These are phyloP conservation scores for Orchesella cincta DNA, from an alignment of 1,140 invertebrate species.

Conservation along the genomic window DNA sequence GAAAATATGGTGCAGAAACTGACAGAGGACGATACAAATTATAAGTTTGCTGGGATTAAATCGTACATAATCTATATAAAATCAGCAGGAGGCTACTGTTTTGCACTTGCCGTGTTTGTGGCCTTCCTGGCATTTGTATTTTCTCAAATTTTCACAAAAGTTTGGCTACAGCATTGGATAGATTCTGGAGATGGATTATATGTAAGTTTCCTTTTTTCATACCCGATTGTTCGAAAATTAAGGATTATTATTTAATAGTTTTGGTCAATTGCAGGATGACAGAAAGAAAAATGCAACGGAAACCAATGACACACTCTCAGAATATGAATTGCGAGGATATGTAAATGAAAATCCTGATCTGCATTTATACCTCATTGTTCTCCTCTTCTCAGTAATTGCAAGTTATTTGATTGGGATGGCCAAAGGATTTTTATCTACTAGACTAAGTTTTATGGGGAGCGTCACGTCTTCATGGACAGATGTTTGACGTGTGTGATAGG, in stretches of 20 bases:
- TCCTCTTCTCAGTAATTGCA: conserved; percentile 45
- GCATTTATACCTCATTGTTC: conserved; percentile 51
- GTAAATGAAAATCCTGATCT: conserved; percentile 52
- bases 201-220: conserved; percentile 36
- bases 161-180: conserved; percentile 54
- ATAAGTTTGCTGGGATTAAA: conserved; percentile 42
- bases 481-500: too few species aligned
- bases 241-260: background rate
- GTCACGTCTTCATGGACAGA: conserved; percentile 47
- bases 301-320: conserved; percentile 46
- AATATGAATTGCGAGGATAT: conserved; percentile 50
- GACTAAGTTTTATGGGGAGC: conserved; percentile 39
- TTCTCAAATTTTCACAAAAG: conserved; percentile 50
- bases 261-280: too few species aligned
- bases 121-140: conserved; percentile 52
- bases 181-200: conserved; percentile 50
- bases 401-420: conserved; percentile 52
- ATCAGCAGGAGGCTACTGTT: conserved; percentile 53
- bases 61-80: conserved; percentile 47
- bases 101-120: conserved; percentile 48
- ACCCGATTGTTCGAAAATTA: background rate
- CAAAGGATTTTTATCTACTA: conserved; percentile 43
- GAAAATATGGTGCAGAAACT: conserved; percentile 41
- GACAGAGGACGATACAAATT: conserved; percentile 39
- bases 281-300: conserved; percentile 41